Evolutionary conservation across 2,113 vertebrate genomes (phyloP), one percentile per base, ranked within the genome.

Genomic region (Brachyhypopomus occidentalis): DNA sequence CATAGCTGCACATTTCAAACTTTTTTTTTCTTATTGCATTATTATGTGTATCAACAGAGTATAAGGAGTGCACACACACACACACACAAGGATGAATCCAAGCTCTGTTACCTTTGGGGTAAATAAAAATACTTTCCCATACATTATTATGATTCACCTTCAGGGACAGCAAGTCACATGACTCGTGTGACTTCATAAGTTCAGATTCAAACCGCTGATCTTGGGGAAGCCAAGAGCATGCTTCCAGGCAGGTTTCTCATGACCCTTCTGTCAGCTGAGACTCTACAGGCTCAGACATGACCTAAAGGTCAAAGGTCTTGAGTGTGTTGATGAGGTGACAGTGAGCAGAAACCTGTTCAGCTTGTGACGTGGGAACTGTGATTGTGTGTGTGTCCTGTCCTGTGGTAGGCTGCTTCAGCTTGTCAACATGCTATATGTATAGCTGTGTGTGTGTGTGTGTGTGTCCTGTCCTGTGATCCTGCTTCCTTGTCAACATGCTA

Each of bases 351-450:
- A 90, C 89, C 70, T 9, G 70, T 83, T 85, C 83, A 75, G 85
- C 86, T 86, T 89, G 45, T 87, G 7, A 60, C 89, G 89, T 91
- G 91, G 88, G 90, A 92, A 90, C 83, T 86, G 79, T 73, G 83
- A 86, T 86, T 88, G 70, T 62, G 70, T 36, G 1, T 70, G 80
- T 36, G 80, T 74, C 70, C 74, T 74, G 72, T 38, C 79, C 72
- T 72, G 59, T 0, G 75, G 83, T 87, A 60, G 3, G 30, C 30
- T 30, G 30, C 30, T 30, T 30, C 30, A n/a, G n/a, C n/a, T n/a
- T n/a, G n/a, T n/a, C n/a, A n/a, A n/a, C n/a, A n/a, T n/a, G n/a
- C n/a, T 25, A 2, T 69, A 23, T 78, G 16, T 77, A 62, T 67
- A 36, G 66, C 22, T 67, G 76, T 55, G 34, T 78, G 62, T 83